These are phyloP conservation scores for Cyclopterus lumpus DNA, from an alignment of 2,797 vertebrate species.

Conservation along the genomic window DNA sequence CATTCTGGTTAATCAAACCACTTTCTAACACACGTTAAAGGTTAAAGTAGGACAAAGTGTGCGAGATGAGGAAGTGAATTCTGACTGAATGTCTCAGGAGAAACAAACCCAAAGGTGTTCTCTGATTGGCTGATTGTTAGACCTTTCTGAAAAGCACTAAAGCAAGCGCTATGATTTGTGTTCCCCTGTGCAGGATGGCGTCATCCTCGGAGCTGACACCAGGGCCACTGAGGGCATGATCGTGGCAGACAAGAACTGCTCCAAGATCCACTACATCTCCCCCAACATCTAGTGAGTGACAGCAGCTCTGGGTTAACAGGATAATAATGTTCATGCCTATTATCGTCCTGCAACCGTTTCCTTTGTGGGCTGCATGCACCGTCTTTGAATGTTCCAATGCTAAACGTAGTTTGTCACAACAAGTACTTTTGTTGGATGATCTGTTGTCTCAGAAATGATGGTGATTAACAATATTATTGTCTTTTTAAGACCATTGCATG, in stretches of 20 bases:
- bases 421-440: no score
- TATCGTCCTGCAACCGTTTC: no score
- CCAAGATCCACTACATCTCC: conserved; percentile 98
- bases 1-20: background rate
- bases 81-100: background rate
- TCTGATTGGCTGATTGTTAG: background rate
- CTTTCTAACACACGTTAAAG: background rate
- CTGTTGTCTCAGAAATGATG: no score
- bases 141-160: background rate
- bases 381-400: background rate
- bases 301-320: background rate
- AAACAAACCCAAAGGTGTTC: background rate
- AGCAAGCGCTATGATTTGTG: background rate
- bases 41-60: no score
- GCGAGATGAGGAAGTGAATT: background rate
- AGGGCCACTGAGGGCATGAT: conserved; percentile 97
- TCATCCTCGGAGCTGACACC: conserved; percentile 94
- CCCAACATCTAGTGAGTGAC: conserved; percentile 95
- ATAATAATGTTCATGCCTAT: no score
- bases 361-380: no score
- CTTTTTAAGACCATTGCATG: background rate
- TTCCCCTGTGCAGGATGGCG: conserved; percentile 84
- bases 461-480: background rate
- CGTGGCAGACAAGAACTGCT: conserved; percentile 98
- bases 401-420: no score